Conservation (phyloP, 2,113 vertebrate species). For the Corythornis cristatus region DNA sequence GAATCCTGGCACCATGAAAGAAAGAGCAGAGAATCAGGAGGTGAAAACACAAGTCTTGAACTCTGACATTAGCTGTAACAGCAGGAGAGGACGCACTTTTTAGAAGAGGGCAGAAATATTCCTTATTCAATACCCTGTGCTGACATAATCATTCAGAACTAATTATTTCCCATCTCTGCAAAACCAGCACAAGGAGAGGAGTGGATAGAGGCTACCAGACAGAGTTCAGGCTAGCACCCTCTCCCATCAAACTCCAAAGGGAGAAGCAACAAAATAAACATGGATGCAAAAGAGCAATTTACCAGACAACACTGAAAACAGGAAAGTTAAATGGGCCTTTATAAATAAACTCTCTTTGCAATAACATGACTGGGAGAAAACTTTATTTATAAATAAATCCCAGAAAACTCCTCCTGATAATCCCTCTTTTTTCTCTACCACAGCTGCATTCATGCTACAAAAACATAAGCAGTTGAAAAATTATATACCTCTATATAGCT, state of each 20-base stretch:
- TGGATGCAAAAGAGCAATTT: neutral
- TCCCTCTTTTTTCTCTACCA: neutral
- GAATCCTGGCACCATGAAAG: neutral
- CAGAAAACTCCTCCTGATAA: neutral
- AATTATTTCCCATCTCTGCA: neutral
- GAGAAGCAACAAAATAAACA: neutral
- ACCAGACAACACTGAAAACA: neutral
- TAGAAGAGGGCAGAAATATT: neutral
- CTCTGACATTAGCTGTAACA: neutral
- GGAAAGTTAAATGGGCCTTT: neutral
- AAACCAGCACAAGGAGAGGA: neutral
- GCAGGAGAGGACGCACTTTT: neutral
- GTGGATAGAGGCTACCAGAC: neutral
- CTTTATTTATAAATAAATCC: neutral
- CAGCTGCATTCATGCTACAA: neutral
- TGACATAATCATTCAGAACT: neutral
- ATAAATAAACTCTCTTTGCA: neutral
- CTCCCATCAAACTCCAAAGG: neutral
- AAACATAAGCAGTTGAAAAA: neutral
- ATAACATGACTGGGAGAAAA: neutral
- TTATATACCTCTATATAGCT: neutral
- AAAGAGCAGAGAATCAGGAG: neutral
- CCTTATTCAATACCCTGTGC: neutral
- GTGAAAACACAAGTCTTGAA: neutral
- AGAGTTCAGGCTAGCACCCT: neutral